Conservation (phyloP, 1,140 invertebrate genomes). For the Panagrolaimus sp. region DNA sequence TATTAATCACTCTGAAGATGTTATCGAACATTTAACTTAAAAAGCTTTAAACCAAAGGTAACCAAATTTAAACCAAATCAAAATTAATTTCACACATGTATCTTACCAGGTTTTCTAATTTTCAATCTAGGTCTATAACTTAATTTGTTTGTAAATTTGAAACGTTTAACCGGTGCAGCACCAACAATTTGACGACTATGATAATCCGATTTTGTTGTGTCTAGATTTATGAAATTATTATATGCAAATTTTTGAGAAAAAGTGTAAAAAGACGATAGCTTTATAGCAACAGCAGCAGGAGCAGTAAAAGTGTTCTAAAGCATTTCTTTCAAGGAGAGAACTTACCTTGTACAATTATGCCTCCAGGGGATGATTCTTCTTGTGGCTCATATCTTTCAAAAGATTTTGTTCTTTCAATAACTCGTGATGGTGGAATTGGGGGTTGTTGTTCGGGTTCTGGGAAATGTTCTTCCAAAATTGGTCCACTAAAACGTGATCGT, state of each 20-base stretch:
- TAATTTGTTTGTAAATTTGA: conserved; percentile 40
- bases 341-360: conserved; percentile 17
- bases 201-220: conserved; percentile 20
- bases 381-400: no score
- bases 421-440: neutral
- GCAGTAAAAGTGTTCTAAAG: conserved; percentile 6
- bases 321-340: neutral
- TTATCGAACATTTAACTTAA: no score
- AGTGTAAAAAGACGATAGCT: conserved; percentile 13
- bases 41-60: conserved; percentile 3
- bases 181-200: conserved; percentile 27
- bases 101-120: conserved; percentile 35
- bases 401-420: neutral
- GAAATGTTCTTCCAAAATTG: conserved; percentile 6
- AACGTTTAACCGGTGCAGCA: conserved; percentile 28
- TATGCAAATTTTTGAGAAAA: neutral
- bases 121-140: conserved; percentile 33
- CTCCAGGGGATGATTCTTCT: conserved; percentile 11
- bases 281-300: conserved; percentile 11
- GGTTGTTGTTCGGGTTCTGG: neutral
- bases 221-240: neutral
- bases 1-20: no score
- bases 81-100: neutral
- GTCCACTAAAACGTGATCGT: neutral
- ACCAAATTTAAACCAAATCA: conserved; percentile 8